Conservation (phyloP, 2,113 vertebrate species). For the human (Homo sapiens) region GRCh38 chr15:42755501-42756000, state of each 20-base stretch:
- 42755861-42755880: constrained; percentile 24
- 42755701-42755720: constrained; percentile 14
- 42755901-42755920: background rate
- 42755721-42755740: background rate
- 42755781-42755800: background rate
- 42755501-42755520: background rate
- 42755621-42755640: background rate
- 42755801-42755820: background rate
- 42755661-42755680: background rate
- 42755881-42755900: background rate
- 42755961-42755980: no score
- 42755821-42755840: background rate
- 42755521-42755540: constrained; percentile 13
- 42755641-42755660: background rate
- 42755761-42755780: constrained; percentile 8
- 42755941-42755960: no score
- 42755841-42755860: background rate
- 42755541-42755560: background rate
- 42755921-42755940: no score
- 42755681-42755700: background rate
- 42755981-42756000: no score
- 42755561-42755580: background rate
- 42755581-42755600: background rate
- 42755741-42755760: background rate
- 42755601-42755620: background rate